These are phyloP conservation scores for Pantherophis guttatus DNA, from an alignment of 2,113 vertebrate species.

Conservation along the genomic window DNA sequence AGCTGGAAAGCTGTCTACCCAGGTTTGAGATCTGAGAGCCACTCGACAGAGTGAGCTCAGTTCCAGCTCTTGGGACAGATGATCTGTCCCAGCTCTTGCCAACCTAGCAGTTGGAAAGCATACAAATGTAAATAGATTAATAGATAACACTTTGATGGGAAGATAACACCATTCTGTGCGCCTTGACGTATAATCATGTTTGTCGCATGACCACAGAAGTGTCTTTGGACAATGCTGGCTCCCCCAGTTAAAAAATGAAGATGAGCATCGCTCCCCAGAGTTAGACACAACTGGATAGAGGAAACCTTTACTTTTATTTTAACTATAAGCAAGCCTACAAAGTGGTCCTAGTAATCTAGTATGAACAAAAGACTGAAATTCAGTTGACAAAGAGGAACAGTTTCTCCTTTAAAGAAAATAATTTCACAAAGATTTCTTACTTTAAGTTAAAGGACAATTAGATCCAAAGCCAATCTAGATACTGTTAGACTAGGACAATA, in stretches of 20 bases:
- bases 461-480: not conserved
- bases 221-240: not conserved
- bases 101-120: not conserved
- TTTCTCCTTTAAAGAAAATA: not conserved
- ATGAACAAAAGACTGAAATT: not conserved
- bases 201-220: not conserved
- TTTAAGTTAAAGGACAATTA: not conserved
- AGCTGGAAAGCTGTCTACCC: not conserved
- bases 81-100: not conserved
- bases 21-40: not conserved
- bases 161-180: not conserved
- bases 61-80: not conserved
- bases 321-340: not conserved
- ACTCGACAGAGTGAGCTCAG: accelerated
- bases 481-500: not conserved
- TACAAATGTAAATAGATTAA: not conserved
- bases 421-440: not conserved
- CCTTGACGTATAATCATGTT: not conserved
- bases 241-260: not conserved
- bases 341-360: not conserved
- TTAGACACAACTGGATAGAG: not conserved
- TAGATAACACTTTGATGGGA: not conserved
- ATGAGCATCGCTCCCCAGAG: not conserved
- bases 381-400: not conserved
- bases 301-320: not conserved